Conservation (phyloP, 2,797 vertebrate genomes). For the Coluber constrictor region DNA sequence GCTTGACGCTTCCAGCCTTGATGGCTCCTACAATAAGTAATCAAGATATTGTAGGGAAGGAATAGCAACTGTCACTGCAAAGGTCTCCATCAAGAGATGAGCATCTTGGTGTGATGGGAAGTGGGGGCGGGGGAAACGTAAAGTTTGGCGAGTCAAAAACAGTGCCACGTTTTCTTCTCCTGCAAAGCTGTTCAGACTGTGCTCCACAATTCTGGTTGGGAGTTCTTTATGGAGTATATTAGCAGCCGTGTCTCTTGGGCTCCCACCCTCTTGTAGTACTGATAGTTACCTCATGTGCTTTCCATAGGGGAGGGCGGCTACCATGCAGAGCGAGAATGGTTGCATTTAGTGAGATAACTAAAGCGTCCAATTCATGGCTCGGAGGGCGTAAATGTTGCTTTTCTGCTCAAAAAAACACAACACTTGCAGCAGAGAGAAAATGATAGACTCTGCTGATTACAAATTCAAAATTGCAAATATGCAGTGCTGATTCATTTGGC, state of each 20-base stretch:
- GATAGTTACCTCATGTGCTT: no score
- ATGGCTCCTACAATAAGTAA: slow-evolving; percentile 80
- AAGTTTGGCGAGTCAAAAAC: slow-evolving; percentile 42
- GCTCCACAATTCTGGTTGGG: neutral
- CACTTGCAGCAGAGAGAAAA: no score
- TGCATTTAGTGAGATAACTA: neutral
- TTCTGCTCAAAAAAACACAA: neutral
- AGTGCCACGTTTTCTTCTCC: neutral
- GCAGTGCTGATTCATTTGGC: neutral
- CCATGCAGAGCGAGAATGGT: neutral
- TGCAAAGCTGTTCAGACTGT: neutral
- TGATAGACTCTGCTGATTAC: neutral
- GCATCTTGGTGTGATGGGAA: slow-evolving; percentile 52
- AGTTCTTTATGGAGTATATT: neutral
- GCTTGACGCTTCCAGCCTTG: slow-evolving; percentile 65
- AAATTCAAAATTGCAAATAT: neutral
- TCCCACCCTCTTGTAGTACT: neutral
- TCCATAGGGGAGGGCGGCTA: neutral
- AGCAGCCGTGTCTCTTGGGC: neutral
- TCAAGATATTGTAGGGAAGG: slow-evolving; percentile 67
- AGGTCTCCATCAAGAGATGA: slow-evolving; percentile 57
- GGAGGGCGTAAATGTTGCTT: neutral
- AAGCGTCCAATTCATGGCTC: neutral
- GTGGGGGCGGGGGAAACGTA: slow-evolving; percentile 33
- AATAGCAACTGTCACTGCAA: slow-evolving; percentile 72